Conservation (phyloP, 2,113 vertebrate genomes). For the Harpagus bidentatus region DNA sequence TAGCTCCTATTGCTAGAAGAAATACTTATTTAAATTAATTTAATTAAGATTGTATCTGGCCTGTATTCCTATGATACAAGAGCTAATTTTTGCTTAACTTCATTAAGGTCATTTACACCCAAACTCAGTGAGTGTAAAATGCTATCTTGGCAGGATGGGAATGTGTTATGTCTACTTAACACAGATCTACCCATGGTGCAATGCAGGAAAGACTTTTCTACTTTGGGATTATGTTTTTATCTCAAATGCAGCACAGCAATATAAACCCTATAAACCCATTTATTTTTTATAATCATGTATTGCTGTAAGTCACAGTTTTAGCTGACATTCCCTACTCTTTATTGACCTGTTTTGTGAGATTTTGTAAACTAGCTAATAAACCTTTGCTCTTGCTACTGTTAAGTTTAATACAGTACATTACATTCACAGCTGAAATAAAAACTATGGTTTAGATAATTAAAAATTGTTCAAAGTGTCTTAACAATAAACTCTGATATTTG, state of each 20-base stretch:
- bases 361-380: conserved; percentile 53
- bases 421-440: conserved; percentile 1
- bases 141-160: not conserved
- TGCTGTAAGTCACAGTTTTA: conserved; percentile 46
- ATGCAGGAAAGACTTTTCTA: not conserved
- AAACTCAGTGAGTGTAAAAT: not conserved
- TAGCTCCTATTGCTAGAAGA: not conserved
- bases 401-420: not conserved
- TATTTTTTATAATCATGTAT: conserved; percentile 42
- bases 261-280: conserved; percentile 31
- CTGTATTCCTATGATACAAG: not conserved
- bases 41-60: not conserved
- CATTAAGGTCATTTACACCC: not conserved
- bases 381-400: conserved; percentile 3
- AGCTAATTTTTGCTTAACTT: not conserved
- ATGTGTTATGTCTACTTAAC: not conserved
- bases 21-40: not conserved
- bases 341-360: conserved; percentile 42
- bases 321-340: conserved; percentile 13
- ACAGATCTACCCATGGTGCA: not conserved
- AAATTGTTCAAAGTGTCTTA: not conserved
- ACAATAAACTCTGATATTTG: not conserved
- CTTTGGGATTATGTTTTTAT: conserved; percentile 43
- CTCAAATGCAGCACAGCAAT: conserved; percentile 28
- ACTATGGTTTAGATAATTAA: conserved; percentile 5